phyloP scores from a whole-genome alignment of 2,113 vertebrate genomes.

The Hystrix brachyura region DNA sequence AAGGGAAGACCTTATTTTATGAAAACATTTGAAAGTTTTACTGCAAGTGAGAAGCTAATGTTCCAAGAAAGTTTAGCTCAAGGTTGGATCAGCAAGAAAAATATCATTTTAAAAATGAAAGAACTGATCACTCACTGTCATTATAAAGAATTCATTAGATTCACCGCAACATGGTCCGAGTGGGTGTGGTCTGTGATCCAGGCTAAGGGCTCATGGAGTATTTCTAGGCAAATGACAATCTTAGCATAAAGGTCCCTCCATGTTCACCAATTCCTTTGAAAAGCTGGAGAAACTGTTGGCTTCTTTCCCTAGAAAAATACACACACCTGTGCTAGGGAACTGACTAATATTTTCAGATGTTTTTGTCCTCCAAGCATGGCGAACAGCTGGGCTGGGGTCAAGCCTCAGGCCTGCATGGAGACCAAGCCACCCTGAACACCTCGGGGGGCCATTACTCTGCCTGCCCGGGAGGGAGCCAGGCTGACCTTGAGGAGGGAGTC shows the following conservation, averaged over 20 bases:
- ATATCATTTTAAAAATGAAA: not conserved
- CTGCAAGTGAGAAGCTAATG: not conserved
- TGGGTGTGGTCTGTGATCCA: not conserved
- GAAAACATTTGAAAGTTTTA: not conserved
- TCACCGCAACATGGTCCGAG: not conserved
- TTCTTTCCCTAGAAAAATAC: not conserved
- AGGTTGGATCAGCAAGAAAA: not conserved
- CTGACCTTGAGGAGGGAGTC: not conserved
- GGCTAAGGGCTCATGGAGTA: not conserved
- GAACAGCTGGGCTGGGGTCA: not conserved
- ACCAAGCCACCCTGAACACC: not conserved
- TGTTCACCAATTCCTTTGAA: not conserved
- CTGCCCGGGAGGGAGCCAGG: not conserved
- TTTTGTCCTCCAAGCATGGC: not conserved
- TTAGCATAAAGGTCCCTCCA: not conserved
- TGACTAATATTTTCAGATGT: not conserved
- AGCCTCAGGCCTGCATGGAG: not conserved
- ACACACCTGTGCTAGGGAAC: not conserved
- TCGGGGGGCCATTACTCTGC: not conserved
- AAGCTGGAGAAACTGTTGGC: not conserved
- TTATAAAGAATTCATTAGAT: not conserved
- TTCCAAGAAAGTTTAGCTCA: not conserved
- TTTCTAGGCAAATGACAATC: not conserved
- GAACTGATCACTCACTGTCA: not conserved
- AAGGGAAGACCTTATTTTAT: not conserved